Base-by-base conservation (phyloP, 2,797 vertebrate genomes). In the Aratinga solstitialis region DNA sequence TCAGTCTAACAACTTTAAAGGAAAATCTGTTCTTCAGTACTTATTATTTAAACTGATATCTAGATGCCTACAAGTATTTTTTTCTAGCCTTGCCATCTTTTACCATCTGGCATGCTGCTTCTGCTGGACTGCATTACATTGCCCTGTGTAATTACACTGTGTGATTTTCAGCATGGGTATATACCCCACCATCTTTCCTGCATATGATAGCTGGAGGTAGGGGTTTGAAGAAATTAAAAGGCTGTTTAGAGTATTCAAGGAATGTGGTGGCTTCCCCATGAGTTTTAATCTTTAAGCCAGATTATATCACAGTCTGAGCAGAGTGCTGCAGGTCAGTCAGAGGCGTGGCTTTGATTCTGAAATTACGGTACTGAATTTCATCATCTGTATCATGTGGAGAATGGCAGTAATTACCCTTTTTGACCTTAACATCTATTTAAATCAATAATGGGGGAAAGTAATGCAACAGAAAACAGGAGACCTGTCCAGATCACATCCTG, bases 311-410 rank as follows among this genome's bases (percentile, higher is more conserved):
- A 22, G 58, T 14, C 76, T n/a, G 65, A 30, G 5, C 34, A 19
- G 45, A 15, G 23, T 9, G 18, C 36, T 32, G 80, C 45, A 2
- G 54, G 32, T 67, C 66, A 11, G 29, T 9, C 36, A 5, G 65
- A 66, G 40, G n/a, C 56, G 4, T 7, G 22, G 86, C 67, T 59
- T 24, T 20, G 58, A 5, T 30, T 40, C 69, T 26, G 68, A 43
- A 34, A 48, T 32, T 3, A 2, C 65, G 7, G 18, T 2, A 69
- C 76, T 72, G 1, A 18, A 36, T 45, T 27, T 56, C 62, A 29
- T 13, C 5, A 0, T 3, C 73, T 36, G 23, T 16, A 4, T 13
- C 17, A 1, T 6, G 34, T 34, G 14, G 36, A n/a, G 74, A 51
- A 17, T 5, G 34, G 21, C 20, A 22, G 27, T 13, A 24, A 53